Base-by-base conservation (phyloP, 1,140 invertebrate species). In the Solenopsis fugax region DNA sequence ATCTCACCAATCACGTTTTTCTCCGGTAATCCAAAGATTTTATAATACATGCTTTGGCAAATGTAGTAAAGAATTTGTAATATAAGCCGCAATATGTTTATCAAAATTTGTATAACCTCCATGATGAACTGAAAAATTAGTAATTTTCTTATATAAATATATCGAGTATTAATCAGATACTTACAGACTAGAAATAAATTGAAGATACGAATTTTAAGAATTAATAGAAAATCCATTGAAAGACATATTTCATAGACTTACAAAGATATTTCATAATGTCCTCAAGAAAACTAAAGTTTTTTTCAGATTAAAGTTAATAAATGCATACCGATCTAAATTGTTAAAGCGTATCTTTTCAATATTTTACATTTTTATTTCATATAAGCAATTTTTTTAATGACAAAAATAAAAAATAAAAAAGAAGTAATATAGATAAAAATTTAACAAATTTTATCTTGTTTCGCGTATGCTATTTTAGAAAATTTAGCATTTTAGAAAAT, bases 1-100 rank as follows among this genome's bases (percentile, higher is more conserved):
- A 97, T 96, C 92, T 97, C 96, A 9, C 96, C 96, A 24, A 91
- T 92, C 0, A 98, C 96, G 81, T 96, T 96, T 81, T 97, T 96
- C 60, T 96, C 95, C 4, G 95, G 93, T 0, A 91, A 91, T 0
- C 96, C 96, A 0, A 96, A 73, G 50, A 97, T 90, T 16, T 94
- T 82, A 34, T 93, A 92, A 52, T 96, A 95, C 2, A 96, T 76
- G 0, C 95, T 92, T 86, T 96, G 95, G 0, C 96, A 29, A 0
- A 94, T 93, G 24, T 93, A 92, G 45, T 94, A 93, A 72, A 95
- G 87, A 60, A 96, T 91, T 73, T 95, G 95, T 2, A 96, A 37
- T 0, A 95, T 12, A 4, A 96, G 91, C 87, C 96, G 82, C 24
- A 96, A 60, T 41, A 96, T 82, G 65, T 97, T 96, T 18, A 95